phyloP scores from a whole-genome alignment of 1,140 invertebrate genomes.

The Lethrus apterus region DNA sequence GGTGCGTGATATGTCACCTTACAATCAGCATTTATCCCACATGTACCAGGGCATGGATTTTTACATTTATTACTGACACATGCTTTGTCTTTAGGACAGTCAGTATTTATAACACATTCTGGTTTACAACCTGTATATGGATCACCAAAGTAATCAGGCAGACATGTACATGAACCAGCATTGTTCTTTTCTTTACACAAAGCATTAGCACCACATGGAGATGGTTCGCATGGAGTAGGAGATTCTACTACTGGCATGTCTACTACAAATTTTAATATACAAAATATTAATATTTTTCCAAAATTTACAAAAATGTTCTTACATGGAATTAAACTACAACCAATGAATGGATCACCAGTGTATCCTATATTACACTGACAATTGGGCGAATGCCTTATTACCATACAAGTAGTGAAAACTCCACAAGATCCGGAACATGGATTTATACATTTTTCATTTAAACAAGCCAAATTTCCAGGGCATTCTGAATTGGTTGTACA shows the following conservation, averaged over 20 bases:
- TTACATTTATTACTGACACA: constrained; percentile 61
- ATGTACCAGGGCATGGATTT: constrained; percentile 62
- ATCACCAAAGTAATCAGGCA: constrained; percentile 62
- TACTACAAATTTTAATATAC: constrained; percentile 20
- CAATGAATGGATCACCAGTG: constrained; percentile 68
- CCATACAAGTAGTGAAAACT: constrained; percentile 56
- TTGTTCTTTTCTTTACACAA: constrained; percentile 57
- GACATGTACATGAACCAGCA: constrained; percentile 63
- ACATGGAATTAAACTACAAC: constrained; percentile 42
- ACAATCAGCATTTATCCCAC: constrained; percentile 71
- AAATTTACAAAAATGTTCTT: neutral
- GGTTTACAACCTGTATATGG: constrained; percentile 63
- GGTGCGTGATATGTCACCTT: constrained; percentile 70
- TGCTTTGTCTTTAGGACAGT: constrained; percentile 59
- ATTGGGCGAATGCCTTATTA: constrained; percentile 66
- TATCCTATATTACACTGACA: constrained; percentile 66
- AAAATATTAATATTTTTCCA: neutral
- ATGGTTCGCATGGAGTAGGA: constrained; percentile 54
- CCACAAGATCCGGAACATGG: constrained; percentile 76
- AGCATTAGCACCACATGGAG: constrained; percentile 66
- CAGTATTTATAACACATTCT: constrained; percentile 61
- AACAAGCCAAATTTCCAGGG: constrained; percentile 62
- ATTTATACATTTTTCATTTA: constrained; percentile 65
- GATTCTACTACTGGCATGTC: constrained; percentile 28
- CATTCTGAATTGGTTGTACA: constrained; percentile 71